Evolutionary conservation across 2,113 vertebrate genomes (phyloP).

Genomic region (Elanus axillaris): DNA sequence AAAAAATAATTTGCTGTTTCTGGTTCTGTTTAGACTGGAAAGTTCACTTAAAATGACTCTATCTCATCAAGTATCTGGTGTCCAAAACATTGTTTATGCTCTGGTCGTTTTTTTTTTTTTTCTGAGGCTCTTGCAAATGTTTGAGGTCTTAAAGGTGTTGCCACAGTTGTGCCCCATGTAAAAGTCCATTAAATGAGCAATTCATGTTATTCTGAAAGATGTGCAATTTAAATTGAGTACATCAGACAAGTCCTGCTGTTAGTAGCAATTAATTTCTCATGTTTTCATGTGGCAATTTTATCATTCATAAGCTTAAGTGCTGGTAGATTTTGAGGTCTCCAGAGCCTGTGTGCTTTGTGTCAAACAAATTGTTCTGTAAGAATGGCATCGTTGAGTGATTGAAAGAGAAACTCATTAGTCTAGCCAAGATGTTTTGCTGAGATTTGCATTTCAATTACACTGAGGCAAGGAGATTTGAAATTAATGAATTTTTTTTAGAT

Average conservation of each 20-base stretch:
- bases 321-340: background rate
- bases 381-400: background rate
- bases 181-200: background rate
- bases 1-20: background rate
- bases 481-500: background rate
- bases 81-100: background rate
- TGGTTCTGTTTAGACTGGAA: background rate
- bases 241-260: background rate
- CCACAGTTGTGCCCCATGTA: background rate
- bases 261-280: background rate
- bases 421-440: background rate
- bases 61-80: background rate
- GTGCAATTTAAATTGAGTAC: background rate
- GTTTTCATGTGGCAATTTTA: background rate
- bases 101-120: background rate
- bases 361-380: background rate
- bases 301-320: background rate
- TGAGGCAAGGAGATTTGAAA: background rate
- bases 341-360: background rate
- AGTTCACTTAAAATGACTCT: background rate
- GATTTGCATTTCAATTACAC: background rate
- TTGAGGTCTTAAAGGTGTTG: background rate
- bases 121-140: background rate
- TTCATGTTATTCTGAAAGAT: background rate
- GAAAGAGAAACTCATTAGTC: background rate